Percentiles rank a stretch among this genome's conserved stretches.
These are phyloP conservation scores for Thelaira solivaga DNA, from an alignment of 2,888 invertebrate species.

Conservation along the genomic window DNA sequence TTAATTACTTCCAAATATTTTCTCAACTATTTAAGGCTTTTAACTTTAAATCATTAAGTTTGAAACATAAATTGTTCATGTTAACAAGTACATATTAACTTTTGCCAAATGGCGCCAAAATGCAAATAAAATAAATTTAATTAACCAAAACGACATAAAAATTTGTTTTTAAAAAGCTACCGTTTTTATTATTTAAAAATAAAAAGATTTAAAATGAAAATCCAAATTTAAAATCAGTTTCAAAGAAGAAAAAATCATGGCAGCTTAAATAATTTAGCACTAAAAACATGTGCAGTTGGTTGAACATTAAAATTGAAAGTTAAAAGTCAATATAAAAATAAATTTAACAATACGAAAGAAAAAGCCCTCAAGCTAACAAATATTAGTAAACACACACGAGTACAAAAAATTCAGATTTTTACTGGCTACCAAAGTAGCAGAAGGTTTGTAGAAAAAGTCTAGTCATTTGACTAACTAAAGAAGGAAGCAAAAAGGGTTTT, in stretches of 20 bases:
- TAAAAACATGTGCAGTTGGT: background rate
- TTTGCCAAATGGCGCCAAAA: constrained; percentile 63
- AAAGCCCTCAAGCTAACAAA: background rate
- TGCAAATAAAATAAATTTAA: constrained; percentile 54
- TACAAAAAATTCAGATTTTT: constrained; percentile 38
- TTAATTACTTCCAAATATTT: background rate
- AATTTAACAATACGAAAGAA: constrained; percentile 23
- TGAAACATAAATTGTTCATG: background rate
- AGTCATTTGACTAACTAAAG: background rate
- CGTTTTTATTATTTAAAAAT: constrained; percentile 18
- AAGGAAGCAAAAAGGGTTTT: too few relatives aligned
- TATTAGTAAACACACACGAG: background rate
- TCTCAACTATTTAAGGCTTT: background rate
- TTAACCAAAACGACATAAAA: constrained; percentile 14
- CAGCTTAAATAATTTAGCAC: background rate
- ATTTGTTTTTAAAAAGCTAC: constrained; percentile 33
- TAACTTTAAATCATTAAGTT: too few relatives aligned
- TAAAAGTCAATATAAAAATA: constrained; percentile 36
- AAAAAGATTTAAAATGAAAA: constrained; percentile 26
- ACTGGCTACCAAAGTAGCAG: background rate
- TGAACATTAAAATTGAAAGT: constrained; percentile 26
- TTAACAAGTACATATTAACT: background rate
- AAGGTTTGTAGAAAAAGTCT: background rate
- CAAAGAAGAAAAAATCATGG: background rate
- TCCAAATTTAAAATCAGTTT: background rate